These are phyloP conservation scores for Batillaria attramentaria DNA, from an alignment of 1,140 invertebrate genomes.

Conservation along the genomic window DNA sequence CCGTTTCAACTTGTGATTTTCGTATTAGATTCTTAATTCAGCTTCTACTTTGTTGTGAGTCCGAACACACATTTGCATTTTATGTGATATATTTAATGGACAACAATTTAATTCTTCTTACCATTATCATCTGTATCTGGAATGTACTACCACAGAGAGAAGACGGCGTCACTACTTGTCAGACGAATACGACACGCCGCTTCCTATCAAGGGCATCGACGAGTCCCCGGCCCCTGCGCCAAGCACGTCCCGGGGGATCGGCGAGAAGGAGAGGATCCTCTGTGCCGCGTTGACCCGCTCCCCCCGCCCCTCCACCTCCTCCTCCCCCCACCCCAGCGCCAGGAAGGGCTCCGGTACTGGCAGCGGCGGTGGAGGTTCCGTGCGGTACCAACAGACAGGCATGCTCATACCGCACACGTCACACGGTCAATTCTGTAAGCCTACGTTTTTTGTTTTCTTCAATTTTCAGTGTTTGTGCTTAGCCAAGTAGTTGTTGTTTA, in stretches of 20 bases:
- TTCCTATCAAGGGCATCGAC: slow-evolving; percentile 21
- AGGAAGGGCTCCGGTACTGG: not conserved
- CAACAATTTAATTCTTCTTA: not conserved
- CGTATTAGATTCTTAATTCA: too few species aligned
- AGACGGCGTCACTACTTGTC: slow-evolving; percentile 26
- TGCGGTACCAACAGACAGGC: slow-evolving; percentile 23
- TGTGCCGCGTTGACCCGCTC: not conserved
- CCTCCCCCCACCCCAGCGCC: slow-evolving; percentile 6
- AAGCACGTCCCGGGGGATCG: not conserved
- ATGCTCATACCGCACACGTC: too few species aligned
- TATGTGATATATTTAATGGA: not conserved
- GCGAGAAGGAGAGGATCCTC: slow-evolving; percentile 28
- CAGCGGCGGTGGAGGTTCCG: not conserved
- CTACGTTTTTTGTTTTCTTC: too few species aligned
- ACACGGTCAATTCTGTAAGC: too few species aligned
- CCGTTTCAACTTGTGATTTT: not conserved
- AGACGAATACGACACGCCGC: slow-evolving; percentile 26
- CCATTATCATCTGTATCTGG: not conserved
- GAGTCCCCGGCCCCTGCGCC: too few species aligned
- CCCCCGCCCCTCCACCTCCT: slow-evolving; percentile 27
- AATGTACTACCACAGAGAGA: slow-evolving; percentile 1
- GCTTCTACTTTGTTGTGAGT: too few species aligned
- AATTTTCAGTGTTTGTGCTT: too few species aligned
- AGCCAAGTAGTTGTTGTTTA: too few species aligned
- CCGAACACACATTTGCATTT: not conserved